Base-by-base conservation (phyloP, 2,888 invertebrate genomes). In the Pseudococcus jackbeardsleyi region DNA sequence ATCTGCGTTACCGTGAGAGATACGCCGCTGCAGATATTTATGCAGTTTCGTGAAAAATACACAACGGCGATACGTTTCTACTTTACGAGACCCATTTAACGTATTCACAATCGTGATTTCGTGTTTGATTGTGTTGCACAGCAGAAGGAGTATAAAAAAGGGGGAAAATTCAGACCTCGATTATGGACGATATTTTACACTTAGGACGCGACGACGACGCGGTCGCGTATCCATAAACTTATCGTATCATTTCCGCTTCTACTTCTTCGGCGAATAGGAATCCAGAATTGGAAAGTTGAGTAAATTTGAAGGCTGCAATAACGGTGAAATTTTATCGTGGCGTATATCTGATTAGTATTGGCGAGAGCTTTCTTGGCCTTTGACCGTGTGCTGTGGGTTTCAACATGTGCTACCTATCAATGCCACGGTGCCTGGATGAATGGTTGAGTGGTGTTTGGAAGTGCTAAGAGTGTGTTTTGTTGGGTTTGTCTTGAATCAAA, bases 41-140 rank as follows among this genome's bases (percentile, higher is more conserved):
- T 77, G 33, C 77, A n/a, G 77, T 77, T 77, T 77, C 77, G 77
- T 77, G 77, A 77, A 77, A 77, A 77, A 54, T 77, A 77, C 42
- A 33, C 33, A 9, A 12, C 33, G 15, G 15, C 11, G 72, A 72
- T 72, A 42, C 6, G 77, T 42, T 33, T 72, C 72, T 72, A n/a
- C 77, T 77, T 39, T 77, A 77, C 77, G 77, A 22, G 33, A 39
- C 77, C 39, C 9, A 39, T 77, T 77, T 39, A 77, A 77, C 77
- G 33, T 77, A 77, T 77, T 77, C 77, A 77, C 77, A 42, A 77
- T 77, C 77, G 77, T 77, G 77, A 77, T 77, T 77, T 39, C 77
- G 77, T 77, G 77, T 77, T 77, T n/a, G 77, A 33, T 77, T 77
- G 26, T 42, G n/a, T 54, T 50, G 15, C 48, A 12, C 12, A 50